These are phyloP conservation scores for Adelognathus sp. DNA, from an alignment of 2,888 invertebrate species.

Conservation along the genomic window DNA sequence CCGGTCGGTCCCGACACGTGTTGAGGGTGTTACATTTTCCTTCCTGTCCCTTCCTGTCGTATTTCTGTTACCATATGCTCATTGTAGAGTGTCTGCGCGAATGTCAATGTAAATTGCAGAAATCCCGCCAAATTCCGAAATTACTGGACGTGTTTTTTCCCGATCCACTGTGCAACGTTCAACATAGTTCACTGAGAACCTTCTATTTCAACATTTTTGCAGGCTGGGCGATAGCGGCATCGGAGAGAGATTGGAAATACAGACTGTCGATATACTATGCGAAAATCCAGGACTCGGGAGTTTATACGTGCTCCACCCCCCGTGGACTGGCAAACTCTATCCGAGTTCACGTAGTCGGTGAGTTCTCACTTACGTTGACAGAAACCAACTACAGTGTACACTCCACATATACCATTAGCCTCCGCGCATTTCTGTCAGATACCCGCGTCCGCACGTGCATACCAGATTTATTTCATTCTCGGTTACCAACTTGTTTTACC, in stretches of 20 bases:
- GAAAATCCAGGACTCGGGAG: constrained; percentile 91
- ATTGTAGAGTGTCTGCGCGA: too few relatives aligned
- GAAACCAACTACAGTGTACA: neutral
- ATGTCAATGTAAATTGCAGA: too few relatives aligned
- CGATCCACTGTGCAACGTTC: too few relatives aligned
- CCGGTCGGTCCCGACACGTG: too few relatives aligned
- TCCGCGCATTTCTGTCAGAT: too few relatives aligned
- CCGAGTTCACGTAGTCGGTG: constrained; percentile 89
- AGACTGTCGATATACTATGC: constrained; percentile 91
- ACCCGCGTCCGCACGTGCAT: neutral
- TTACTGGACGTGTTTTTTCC: too few relatives aligned
- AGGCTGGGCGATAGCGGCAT: constrained; percentile 89
- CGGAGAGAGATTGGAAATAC: constrained; percentile 91
- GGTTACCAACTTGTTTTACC: neutral
- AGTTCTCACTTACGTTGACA: constrained; percentile 75
- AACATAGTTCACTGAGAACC: too few relatives aligned
- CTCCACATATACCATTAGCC: too few relatives aligned
- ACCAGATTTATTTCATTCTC: constrained; percentile 23
- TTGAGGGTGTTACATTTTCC: too few relatives aligned
- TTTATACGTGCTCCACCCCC: constrained; percentile 92
- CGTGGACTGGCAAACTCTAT: constrained; percentile 90
- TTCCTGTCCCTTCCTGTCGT: neutral
- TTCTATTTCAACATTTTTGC: constrained; percentile 59
- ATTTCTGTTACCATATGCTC: neutral
- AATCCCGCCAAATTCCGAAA: too few relatives aligned